Evolutionary conservation across 1,140 invertebrate species (phyloP), one percentile per base, ranked within the genome.

Genomic region (Leptinotarsa defecta): DNA sequence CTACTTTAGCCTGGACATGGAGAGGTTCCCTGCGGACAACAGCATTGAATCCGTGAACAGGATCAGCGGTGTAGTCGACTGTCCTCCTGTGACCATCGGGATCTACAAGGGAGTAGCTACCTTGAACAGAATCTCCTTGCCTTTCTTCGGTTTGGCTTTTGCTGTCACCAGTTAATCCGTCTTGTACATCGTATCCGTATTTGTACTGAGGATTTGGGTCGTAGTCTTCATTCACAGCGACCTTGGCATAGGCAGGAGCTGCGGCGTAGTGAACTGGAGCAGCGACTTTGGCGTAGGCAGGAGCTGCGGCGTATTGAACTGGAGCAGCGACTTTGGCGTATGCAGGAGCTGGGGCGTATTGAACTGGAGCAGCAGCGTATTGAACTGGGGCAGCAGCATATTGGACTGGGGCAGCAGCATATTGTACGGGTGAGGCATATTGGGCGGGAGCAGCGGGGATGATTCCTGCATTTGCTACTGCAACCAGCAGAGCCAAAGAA

Each of bases 21-120:
- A 81, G 65, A 68, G 82, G 78, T 83, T 85, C 79, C 63, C 85
- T 78, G 43, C 83, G 86, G 48, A 87, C 86, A 24, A 86, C 84
- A 22, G 87, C 87, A 81, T 87, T 87, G 83, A 88, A 88, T 77
- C 88, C 88, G 72, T 88, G 85, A 73, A 86, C 76, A 3, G 88
- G 86, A 83, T 90, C 89, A 20, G 89, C 89, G 4, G 90, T 91
- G 84, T 92, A 92, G 78, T 91, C 89, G 1, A 92, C 91, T 24
- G 89, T 89, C 89, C 89, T 76, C 91, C 90, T 52, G 88, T 86
- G 52, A 91, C 71, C 88, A 87, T 76, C 91, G 88, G 91, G 89
- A 76, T 92, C 91, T 19, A 90, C 86, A 19, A 92, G 81, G 1
- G 89, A 91, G 84, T 92, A 92, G 63, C 87, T 88, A 34, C 91